A percentile compares a stretch with the other conserved stretches of the same genome.
Conservation (phyloP, 2,888 invertebrate genomes). For the Pediacus dermestoides region DNA sequence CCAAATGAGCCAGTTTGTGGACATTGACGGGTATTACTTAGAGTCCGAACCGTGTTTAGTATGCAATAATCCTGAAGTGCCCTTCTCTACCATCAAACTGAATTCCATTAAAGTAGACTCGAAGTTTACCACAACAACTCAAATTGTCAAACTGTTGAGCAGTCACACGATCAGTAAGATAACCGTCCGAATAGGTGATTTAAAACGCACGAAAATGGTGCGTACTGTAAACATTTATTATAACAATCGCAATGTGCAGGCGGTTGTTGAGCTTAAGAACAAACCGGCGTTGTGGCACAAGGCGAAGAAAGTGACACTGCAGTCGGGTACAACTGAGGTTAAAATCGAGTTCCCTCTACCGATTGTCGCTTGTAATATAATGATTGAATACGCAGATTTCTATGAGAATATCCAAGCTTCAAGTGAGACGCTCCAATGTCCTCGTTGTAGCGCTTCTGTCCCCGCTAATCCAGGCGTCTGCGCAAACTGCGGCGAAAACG, state of each 20-base stretch:
- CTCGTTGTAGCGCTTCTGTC: conserved; percentile 93
- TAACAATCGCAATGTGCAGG: conserved; percentile 93
- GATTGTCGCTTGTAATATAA: conserved; percentile 95
- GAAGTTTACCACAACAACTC: conserved; percentile 96
- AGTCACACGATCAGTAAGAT: conserved; percentile 95
- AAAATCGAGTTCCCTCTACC: conserved; percentile 96
- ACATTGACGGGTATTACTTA: conserved; percentile 92
- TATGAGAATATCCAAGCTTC: conserved; percentile 93
- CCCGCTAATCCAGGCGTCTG: conserved; percentile 98
- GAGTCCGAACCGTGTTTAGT: conserved; percentile 97
- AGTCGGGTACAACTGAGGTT: conserved; percentile 90
- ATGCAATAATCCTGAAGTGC: conserved; percentile 95
- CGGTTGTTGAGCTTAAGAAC: conserved; percentile 96
- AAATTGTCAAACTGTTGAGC: conserved; percentile 93
- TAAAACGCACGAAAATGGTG: conserved; percentile 97
- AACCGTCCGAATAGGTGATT: conserved; percentile 86
- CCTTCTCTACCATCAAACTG: conserved; percentile 85
- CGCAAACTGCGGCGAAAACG: conserved; percentile 96
- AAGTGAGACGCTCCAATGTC: conserved; percentile 85
- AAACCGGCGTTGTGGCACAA: conserved; percentile 95
- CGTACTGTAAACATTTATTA: conserved; percentile 94
- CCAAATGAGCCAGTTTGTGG: conserved; percentile 88
- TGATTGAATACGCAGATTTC: conserved; percentile 98
- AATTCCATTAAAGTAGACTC: conserved; percentile 94
- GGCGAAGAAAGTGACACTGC: conserved; percentile 86